Percentiles rank a stretch among this genome's conserved stretches.
phyloP scores from a whole-genome alignment of 2,113 vertebrate species.

The Corythornis vintsioides region DNA sequence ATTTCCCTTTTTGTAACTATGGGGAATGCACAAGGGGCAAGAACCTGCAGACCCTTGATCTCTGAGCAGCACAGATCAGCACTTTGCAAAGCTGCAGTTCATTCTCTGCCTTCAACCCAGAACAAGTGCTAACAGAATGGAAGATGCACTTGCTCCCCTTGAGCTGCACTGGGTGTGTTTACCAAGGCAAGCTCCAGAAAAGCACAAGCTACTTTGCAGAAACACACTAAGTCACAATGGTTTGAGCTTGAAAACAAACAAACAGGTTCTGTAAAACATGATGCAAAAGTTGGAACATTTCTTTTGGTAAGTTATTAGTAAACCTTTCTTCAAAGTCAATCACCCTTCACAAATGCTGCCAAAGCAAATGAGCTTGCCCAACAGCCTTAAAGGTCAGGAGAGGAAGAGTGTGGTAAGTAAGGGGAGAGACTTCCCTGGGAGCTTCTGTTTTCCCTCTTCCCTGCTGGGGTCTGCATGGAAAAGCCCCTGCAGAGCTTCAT shows the following conservation, averaged over 20 bases:
- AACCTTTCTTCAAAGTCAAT: neutral
- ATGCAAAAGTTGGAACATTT: neutral
- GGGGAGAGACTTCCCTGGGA: neutral
- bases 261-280: neutral
- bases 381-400: neutral
- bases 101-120: neutral
- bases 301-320: neutral
- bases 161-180: neutral
- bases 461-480: neutral
- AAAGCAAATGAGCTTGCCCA: neutral
- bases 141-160: neutral
- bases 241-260: neutral
- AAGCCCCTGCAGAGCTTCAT: neutral
- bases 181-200: neutral
- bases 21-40: neutral
- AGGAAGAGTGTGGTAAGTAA: rapidly evolving
- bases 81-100: neutral
- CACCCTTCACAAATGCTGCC: neutral
- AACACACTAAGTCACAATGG: neutral
- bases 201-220: neutral
- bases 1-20: neutral
- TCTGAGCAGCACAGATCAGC: neutral
- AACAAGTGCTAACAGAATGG: neutral
- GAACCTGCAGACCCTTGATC: neutral
- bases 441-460: neutral